Evolutionary conservation across 2,113 vertebrate species (phyloP), one percentile per base, ranked within the genome.

Genomic region (Capricornis sumatraensis): DNA sequence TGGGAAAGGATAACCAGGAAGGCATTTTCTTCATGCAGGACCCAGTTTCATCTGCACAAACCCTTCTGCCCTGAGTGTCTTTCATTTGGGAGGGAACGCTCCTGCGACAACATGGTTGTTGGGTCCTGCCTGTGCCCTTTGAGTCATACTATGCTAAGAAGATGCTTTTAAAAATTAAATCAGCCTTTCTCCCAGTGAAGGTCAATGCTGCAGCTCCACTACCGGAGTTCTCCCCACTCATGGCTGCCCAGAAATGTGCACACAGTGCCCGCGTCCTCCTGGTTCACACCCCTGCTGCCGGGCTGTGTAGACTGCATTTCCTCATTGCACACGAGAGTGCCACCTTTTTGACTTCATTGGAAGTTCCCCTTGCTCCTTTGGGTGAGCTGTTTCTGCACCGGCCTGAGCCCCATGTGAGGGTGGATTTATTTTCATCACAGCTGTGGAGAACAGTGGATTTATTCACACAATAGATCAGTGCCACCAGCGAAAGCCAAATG

Each of bases 401-500:
- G 93, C 67, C 93, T 27, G 84, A 50, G 28, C 17, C 15, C 50
- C 27, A 4, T 33, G 10, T 0, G 86, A 33, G 33, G 27, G 67
- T 15, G 36, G 76, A 91, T 95, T 97, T 84, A 96, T 93, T 97
- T 71, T 95, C 45, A 8, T 55, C 71, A 21, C 5, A 76, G 89
- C 81, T 45, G 33, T 36, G 60, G 76, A 67, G 89, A 60, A 52
- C 27, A 57, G 78, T 60, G 60, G 76, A 79, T 95, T 96, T 95
- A 96, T 79, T 97, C 87, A 57, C 91, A 45, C 25, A 8, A 74
- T 95, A 94, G 87, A 97, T 94, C 27, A 45, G 60, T 91, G 87
- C 96, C 94, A 93, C 96, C 87, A 47, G 95, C 78, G 60, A 96
- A 96, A 93, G 95, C 89, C 94, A 97, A 97, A 97, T 16, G 52